Conservation (phyloP, 2,113 vertebrate species). For the Tyrannus savana region DNA sequence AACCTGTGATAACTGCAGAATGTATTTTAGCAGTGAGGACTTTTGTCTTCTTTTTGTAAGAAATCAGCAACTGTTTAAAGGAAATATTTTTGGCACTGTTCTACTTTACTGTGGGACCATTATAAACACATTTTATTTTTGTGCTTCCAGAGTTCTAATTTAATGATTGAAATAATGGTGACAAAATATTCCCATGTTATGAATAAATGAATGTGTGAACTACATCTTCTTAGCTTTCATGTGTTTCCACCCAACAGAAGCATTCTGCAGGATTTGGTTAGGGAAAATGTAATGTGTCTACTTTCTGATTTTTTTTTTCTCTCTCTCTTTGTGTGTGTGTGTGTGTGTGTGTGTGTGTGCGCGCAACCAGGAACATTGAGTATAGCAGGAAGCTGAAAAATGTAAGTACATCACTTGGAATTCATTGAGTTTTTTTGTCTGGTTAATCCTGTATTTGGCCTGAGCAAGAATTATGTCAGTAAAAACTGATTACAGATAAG, state of each 20-base stretch:
- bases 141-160: conserved; percentile 13
- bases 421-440: not conserved
- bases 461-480: not conserved
- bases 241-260: conserved; percentile 38
- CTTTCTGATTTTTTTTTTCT: conserved; percentile 20
- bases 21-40: not conserved
- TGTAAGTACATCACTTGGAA: conserved; percentile 82
- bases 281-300: conserved; percentile 44
- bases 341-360: not conserved
- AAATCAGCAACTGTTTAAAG: not conserved
- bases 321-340: not conserved
- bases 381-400: conserved; percentile 92
- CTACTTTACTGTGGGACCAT: conserved; percentile 5
- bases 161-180: conserved; percentile 43
- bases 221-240: conserved; percentile 27
- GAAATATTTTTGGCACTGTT: not conserved
- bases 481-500: not conserved
- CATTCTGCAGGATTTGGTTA: not conserved
- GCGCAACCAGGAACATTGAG: conserved; percentile 81
- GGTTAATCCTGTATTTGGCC: not conserved
- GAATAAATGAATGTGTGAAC: conserved; percentile 50
- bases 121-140: conserved; percentile 23
- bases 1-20: not conserved
- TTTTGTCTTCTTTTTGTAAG: not conserved
- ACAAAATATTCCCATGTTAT: conserved; percentile 36